Conservation (phyloP, 2,113 vertebrate genomes). For the Colius striatus region DNA sequence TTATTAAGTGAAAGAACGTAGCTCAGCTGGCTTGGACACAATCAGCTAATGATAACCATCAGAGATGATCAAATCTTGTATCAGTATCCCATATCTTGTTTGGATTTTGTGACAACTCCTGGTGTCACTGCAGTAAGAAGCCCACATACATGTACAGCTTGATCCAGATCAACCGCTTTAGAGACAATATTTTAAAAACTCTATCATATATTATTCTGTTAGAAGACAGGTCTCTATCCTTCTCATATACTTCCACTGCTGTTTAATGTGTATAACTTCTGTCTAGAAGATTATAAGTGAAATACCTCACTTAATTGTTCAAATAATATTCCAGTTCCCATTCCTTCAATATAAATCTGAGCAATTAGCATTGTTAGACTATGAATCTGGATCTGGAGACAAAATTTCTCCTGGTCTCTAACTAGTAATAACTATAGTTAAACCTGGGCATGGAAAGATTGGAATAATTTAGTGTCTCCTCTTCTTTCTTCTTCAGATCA, state of each 20-base stretch:
- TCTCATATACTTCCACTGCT: background rate
- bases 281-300: background rate
- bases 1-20: background rate
- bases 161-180: background rate
- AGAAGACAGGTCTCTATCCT: background rate
- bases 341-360: slow-evolving; percentile 12
- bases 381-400: slow-evolving; percentile 23
- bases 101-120: background rate
- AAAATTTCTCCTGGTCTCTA: slow-evolving; percentile 41
- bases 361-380: slow-evolving; percentile 20
- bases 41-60: background rate
- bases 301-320: background rate
- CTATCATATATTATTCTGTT: background rate
- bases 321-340: background rate
- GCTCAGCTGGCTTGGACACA: background rate
- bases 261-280: background rate
- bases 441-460: slow-evolving; percentile 65
- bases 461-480: slow-evolving; percentile 76
- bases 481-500: slow-evolving; percentile 75
- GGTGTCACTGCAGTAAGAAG: background rate
- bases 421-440: slow-evolving; percentile 68
- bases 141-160: background rate
- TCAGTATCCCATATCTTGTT: background rate
- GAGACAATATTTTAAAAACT: background rate
- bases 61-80: background rate